Evolutionary conservation across 2,888 invertebrate genomes (phyloP), one percentile per base, ranked within the genome.

Genomic region (Meta bourneti): DNA sequence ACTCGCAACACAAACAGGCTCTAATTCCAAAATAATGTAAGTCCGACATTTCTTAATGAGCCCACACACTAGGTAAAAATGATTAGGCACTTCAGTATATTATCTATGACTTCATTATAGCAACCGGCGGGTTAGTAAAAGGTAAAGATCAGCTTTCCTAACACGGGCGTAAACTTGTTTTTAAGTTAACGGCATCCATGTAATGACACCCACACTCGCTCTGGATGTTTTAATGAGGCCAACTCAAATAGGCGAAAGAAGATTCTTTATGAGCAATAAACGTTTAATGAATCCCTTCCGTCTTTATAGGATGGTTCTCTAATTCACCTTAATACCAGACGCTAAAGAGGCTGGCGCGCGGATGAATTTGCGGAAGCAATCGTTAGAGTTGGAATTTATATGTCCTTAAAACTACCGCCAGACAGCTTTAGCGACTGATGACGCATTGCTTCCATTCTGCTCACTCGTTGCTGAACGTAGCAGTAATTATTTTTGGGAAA

Each of bases 221-320:
- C 34, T 34, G 51, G 51, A 72, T n/a, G n/a, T 75, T 51, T 51
- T 86, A 86, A 86, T 70, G 86, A 79, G 86, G n/a, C 19, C 71
- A 49, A 71, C 71, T 87, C 72, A 80, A 80, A 80, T 79, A 74
- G 87, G 48, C 72, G 87, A 87, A 87, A 87, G 72, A 87, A 54
- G 71, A 71, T 87, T 87, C 87, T 87, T 87, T 87, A 80, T 77
- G 72, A 54, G 87, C 87, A 79, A 87, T 87, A 87, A 87, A 87
- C 72, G 71, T 20, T 80, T 80, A 87, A 87, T 87, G 87, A 87
- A 87, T 87, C 72, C 11, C 54, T 87, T 80, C 87, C 87, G 79
- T 80, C 87, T 78, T 51, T 77, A 74, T 11, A 74, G 74, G 34
- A 19, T 34, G 54, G 13, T 34, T 69, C 61, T 48, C 49, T 74